Evolutionary conservation across 2,797 vertebrate species (phyloP), one percentile per base, ranked within the genome.

Genomic region (Distichodus sexfasciatus): DNA sequence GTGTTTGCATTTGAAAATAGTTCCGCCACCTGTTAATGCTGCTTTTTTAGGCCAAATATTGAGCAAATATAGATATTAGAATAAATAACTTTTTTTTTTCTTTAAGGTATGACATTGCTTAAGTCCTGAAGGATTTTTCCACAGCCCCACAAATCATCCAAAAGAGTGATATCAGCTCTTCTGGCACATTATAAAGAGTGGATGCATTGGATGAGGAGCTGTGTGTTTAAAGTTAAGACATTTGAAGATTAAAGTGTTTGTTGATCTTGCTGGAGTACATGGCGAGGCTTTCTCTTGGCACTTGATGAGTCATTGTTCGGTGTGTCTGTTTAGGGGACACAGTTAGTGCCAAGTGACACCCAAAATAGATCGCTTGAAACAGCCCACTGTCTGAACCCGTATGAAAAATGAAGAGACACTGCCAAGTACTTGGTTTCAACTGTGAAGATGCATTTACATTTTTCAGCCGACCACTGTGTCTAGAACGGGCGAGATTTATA

Each of bases 291-390:
- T 72, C 65, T 62, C 53, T 70, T 72, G 69, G 64, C 61, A 46
- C 59, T 46, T 44, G 66, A 78, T 69, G 66, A 75, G 75, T 77
- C 33, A 58, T 76, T 79, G 58, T 70, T 69, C 40, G 48, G 58
- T 70, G 17, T 43, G 23, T 65, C 64, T 58, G 61, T 78, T 72
- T 64, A 66, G 44, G 75, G 71, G 60, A 72, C 61, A 24, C 57
- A 54, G 40, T 72, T 69, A 66, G 70, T 61, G 66, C 72, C 66
- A 67, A 75, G 65, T 61, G 64, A 57, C 41, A 60, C 64, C 76
- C 58, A 67, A 79, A 81, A 79, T 80, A 83, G 81, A 74, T 66
- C 51, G 35, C 59, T 63, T 66, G 51, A 78, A 82, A 79, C 75
- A 72, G 74, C 79, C 65, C 54, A 60, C 63, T 58, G 36, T 76